phyloP scores from a whole-genome alignment of 1,140 invertebrate genomes.

The Penaeus indicus region DNA sequence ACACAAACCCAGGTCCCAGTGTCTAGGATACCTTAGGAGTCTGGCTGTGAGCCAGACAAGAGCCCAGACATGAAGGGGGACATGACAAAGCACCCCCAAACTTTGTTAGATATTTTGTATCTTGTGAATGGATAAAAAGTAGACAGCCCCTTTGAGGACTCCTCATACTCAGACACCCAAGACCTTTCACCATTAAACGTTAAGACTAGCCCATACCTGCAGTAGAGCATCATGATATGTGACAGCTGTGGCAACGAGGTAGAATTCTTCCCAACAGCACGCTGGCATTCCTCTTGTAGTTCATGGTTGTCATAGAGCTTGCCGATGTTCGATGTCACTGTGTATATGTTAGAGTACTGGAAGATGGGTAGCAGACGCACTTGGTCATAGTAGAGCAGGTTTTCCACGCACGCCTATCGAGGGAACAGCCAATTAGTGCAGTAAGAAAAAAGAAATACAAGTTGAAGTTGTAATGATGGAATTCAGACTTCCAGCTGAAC shows the following conservation, averaged over 20 bases:
- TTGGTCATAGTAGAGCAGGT: constrained; percentile 79
- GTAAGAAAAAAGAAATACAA: not conserved
- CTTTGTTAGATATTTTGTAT: no score
- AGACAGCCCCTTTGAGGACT: no score
- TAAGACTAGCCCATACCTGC: constrained; percentile 48
- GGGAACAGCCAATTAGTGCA: not conserved
- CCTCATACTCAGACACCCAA: not conserved
- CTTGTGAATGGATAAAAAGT: no score
- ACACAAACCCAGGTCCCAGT: no score
- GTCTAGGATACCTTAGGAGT: no score
- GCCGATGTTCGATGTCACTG: constrained; percentile 83
- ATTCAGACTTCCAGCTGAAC: not conserved
- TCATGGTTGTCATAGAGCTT: constrained; percentile 75
- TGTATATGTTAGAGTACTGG: constrained; percentile 94
- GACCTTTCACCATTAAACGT: constrained; percentile 28
- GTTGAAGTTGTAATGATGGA: not conserved
- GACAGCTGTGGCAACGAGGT: constrained; percentile 35
- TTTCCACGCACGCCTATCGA: constrained; percentile 62
- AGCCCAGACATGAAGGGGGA: no score
- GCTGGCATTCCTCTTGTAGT: constrained; percentile 82
- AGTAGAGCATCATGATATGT: constrained; percentile 41
- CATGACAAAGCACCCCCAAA: no score
- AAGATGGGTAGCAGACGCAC: constrained; percentile 89
- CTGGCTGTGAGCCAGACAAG: no score
- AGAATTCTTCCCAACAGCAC: constrained; percentile 32